A percentile compares a stretch with the other conserved stretches of the same genome.
Conservation (phyloP, 1,140 invertebrate genomes). For the Brachionus rotundiformis region DNA sequence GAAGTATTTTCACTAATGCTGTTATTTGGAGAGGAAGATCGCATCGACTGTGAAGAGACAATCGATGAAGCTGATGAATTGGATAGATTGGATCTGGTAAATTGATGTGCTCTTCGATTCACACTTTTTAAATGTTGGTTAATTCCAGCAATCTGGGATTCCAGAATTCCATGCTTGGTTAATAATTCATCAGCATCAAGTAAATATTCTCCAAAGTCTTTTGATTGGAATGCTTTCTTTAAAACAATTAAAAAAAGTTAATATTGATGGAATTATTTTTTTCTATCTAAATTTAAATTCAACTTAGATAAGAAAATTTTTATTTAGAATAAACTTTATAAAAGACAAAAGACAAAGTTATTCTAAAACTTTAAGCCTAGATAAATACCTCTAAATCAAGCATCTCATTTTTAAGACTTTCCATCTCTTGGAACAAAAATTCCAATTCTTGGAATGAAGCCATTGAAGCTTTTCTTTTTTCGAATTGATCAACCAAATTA, state of each 20-base stretch:
- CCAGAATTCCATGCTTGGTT: slow-evolving; percentile 86
- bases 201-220: slow-evolving; percentile 85
- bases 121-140: slow-evolving; percentile 70
- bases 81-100: slow-evolving; percentile 21
- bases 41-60: not conserved
- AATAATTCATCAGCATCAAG: slow-evolving; percentile 87
- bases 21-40: slow-evolving; percentile 52
- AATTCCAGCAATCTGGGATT: slow-evolving; percentile 72
- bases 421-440: slow-evolving; percentile 84
- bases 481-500: slow-evolving; percentile 78
- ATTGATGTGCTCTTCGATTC: slow-evolving; percentile 62
- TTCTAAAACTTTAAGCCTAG: too few relatives aligned
- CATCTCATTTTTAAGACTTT: slow-evolving; percentile 79
- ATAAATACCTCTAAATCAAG: slow-evolving; percentile 72
- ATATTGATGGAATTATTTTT: too few relatives aligned
- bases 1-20: slow-evolving; percentile 62
- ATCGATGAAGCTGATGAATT: not conserved
- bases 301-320: too few relatives aligned
- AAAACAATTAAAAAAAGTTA: too few relatives aligned
- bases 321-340: too few relatives aligned
- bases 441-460: slow-evolving; percentile 71
- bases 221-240: slow-evolving; percentile 71
- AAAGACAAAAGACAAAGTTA: too few relatives aligned
- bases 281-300: too few relatives aligned
- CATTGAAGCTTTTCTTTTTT: slow-evolving; percentile 81